Base-by-base conservation (phyloP, 2,797 vertebrate species). In the Gymnopithys bicolor region DNA sequence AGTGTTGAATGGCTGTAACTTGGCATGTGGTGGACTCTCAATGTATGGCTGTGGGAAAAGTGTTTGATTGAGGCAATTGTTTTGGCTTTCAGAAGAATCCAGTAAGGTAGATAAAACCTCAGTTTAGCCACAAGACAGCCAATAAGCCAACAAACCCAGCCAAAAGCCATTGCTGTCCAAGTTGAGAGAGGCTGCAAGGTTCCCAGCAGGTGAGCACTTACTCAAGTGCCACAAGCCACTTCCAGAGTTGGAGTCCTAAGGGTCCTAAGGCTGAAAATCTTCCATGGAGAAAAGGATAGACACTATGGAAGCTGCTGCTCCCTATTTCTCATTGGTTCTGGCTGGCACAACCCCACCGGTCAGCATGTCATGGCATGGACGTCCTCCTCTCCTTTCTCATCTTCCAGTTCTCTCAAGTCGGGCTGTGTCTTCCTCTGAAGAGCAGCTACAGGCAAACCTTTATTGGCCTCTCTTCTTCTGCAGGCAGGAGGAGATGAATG, bases 401-500 rank as follows among this genome's bases (percentile, higher is more conserved):
- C 68, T 82, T n/a, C 9, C 25, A 69, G 30, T 28, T 12, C 14
- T 45, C 51, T 37, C 41, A 52, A 55, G 43, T 17, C 0, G 0
- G 35, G 12, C 19, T 55, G 19, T 51, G 10, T 70, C 39, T 56
- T 55, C 18, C 41, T 43, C 69, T 56, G 58, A 90, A 66, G 33
- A 62, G n/a, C 37, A 52, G 46, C 68, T 70, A 58, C 23, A 51
- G 46, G 75, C n/a, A 71, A 84, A 51, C 14, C 23, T 76, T 83
- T 77, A 62, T 89, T 77, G 73, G 27, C 48, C 13, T 53, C 13
- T 25, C 39, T 81, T 73, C 68, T 69, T 87, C 33, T 5, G 15
- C 41, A 63, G 81, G 11, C 80, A 85, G 91, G 77, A 87, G 27
- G 76, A 95, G 92, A 94, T 60, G 83, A 83, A 55, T 96, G 91